These are phyloP conservation scores for Notamacropus eugenii DNA, from an alignment of 2,797 vertebrate genomes.

Conservation along the genomic window DNA sequence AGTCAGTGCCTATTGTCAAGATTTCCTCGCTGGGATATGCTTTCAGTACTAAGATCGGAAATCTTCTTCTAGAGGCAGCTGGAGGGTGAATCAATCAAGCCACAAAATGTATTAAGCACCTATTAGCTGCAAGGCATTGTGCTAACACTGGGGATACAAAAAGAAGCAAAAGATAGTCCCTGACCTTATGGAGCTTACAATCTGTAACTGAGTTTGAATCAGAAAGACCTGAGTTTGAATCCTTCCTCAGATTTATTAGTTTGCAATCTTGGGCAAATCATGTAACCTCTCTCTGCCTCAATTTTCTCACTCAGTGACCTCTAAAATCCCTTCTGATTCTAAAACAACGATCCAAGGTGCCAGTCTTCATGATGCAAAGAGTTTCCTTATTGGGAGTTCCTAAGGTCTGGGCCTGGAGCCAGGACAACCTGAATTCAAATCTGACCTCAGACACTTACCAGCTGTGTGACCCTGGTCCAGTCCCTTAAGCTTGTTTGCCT, in stretches of 20 bases:
- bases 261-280: neutral
- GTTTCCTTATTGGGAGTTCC: neutral
- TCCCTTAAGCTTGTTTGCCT: neutral
- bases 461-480: neutral
- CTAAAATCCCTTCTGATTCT: neutral
- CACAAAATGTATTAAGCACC: neutral
- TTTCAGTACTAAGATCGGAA: neutral
- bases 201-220: neutral
- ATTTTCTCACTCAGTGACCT: neutral
- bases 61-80: neutral
- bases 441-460: neutral
- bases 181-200: neutral
- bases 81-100: neutral
- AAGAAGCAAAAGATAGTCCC: neutral
- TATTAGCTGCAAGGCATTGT: neutral
- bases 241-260: neutral
- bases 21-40: too few species aligned
- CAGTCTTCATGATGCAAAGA: neutral
- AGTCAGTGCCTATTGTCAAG: neutral
- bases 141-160: neutral
- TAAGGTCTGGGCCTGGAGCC: too few species aligned
- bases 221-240: neutral
- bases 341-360: neutral
- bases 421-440: neutral
- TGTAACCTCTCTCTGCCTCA: neutral